phyloP scores from a whole-genome alignment of 2,113 vertebrate genomes.

The Clinocottus analis region DNA sequence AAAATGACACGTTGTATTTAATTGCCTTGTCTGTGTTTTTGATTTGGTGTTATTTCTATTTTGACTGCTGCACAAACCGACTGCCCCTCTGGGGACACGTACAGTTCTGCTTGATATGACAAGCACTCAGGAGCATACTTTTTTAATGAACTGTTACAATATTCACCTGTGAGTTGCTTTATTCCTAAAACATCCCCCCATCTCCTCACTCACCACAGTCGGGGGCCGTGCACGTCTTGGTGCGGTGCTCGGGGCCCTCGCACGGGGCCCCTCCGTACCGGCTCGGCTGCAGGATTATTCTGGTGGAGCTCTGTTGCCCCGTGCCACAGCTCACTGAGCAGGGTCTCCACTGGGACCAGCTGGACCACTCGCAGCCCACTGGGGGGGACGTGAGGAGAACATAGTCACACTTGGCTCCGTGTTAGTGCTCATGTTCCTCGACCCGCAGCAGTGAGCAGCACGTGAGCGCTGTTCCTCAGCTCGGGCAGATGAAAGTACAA shows the following conservation, averaged over 20 bases:
- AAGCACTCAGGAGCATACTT: neutral
- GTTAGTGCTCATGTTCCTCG: no score
- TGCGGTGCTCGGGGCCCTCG: slow-evolving; percentile 61
- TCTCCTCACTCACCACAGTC: slow-evolving; percentile 77
- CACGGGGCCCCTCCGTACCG: slow-evolving; percentile 78
- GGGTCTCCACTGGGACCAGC: slow-evolving; percentile 82
- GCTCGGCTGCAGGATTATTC: slow-evolving; percentile 53
- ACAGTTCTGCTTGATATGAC: neutral
- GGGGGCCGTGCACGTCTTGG: slow-evolving; percentile 51
- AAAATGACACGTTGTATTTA: neutral
- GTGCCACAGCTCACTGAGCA: slow-evolving; percentile 84
- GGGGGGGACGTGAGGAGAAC: neutral
- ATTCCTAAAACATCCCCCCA: neutral
- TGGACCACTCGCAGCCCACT: slow-evolving; percentile 85
- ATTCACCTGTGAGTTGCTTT: no score
- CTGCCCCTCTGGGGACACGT: neutral
- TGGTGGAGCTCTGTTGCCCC: slow-evolving; percentile 74
- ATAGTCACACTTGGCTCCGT: neutral
- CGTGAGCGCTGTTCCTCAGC: neutral
- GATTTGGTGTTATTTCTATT: neutral
- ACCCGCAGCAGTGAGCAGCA: neutral
- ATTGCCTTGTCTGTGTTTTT: neutral
- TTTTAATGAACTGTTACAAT: neutral
- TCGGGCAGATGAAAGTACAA: neutral
- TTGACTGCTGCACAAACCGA: neutral